Percentiles rank a stretch among this genome's conserved stretches.
phyloP scores from a whole-genome alignment of 2,113 vertebrate genomes.

The Echinops telfairi region DNA sequence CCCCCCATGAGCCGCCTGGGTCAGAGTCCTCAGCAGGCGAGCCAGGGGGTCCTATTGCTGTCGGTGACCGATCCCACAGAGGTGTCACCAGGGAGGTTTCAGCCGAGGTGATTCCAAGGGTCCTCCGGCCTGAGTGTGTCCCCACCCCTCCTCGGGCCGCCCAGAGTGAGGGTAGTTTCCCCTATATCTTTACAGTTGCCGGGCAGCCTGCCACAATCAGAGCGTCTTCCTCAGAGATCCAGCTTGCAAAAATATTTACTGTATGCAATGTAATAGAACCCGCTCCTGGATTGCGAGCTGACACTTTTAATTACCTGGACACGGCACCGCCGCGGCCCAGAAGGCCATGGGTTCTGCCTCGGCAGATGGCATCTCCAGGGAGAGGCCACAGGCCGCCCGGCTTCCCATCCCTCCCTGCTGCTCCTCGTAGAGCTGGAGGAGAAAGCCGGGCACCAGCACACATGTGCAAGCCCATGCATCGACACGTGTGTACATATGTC shows the following conservation, averaged over 20 bases:
- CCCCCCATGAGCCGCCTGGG: conserved; percentile 59
- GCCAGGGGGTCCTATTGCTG: conserved; percentile 32
- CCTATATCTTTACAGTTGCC: conserved; percentile 84
- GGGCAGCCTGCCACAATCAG: conserved; percentile 87
- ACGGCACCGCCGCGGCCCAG: neutral
- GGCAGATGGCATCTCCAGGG: no score
- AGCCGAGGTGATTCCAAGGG: neutral
- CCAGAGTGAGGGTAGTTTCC: conserved; percentile 84
- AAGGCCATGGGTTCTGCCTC: neutral
- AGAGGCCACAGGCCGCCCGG: no score
- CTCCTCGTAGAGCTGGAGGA: neutral
- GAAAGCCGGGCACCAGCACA: neutral
- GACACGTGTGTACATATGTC: no score
- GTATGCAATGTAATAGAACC: conserved; percentile 90
- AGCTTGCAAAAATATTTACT: conserved; percentile 91
- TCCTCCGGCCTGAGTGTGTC: neutral
- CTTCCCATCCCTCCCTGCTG: neutral
- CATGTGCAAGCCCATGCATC: neutral
- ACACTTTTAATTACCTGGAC: conserved; percentile 89
- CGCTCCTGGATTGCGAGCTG: conserved; percentile 89
- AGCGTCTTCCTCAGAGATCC: conserved; percentile 88
- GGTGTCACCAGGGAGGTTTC: neutral
- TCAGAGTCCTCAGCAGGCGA: conserved; percentile 72
- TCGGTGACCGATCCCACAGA: conserved; percentile 75
- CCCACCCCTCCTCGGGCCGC: conserved; percentile 28